These are phyloP conservation scores for Amphimallon solstitiale DNA, from an alignment of 2,888 invertebrate genomes.

Conservation along the genomic window DNA sequence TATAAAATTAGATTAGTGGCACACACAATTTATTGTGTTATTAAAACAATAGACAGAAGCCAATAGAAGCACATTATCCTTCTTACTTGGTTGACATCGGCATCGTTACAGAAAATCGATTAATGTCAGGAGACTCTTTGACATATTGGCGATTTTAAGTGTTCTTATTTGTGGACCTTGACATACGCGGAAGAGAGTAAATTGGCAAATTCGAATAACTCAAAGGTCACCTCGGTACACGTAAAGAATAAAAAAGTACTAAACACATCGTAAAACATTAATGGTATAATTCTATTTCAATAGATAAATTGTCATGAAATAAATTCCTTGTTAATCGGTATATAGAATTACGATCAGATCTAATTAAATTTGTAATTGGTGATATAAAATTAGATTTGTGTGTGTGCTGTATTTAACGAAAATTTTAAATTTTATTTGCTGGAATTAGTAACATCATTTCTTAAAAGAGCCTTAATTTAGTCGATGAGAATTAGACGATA, in stretches of 20 bases:
- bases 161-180: constrained; percentile 13
- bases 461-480: no score
- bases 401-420: no score
- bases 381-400: constrained; percentile 4
- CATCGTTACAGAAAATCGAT: constrained; percentile 16
- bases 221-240: constrained; percentile 8
- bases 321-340: neutral
- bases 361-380: neutral
- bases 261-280: constrained; percentile 23
- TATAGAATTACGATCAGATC: neutral
- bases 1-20: no score
- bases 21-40: neutral
- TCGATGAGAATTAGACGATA: no score
- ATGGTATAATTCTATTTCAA: constrained; percentile 12
- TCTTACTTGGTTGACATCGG: neutral
- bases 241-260: constrained; percentile 9
- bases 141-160: neutral
- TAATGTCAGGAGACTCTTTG: neutral
- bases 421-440: no score
- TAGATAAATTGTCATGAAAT: constrained; percentile 17
- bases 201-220: constrained; percentile 3
- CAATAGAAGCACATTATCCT: constrained; percentile 11
- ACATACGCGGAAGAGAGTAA: constrained; percentile 16
- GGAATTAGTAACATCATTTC: no score
- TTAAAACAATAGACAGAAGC: neutral